Base-by-base conservation (phyloP, 2,113 vertebrate genomes). In the Pteropus alecto region DNA sequence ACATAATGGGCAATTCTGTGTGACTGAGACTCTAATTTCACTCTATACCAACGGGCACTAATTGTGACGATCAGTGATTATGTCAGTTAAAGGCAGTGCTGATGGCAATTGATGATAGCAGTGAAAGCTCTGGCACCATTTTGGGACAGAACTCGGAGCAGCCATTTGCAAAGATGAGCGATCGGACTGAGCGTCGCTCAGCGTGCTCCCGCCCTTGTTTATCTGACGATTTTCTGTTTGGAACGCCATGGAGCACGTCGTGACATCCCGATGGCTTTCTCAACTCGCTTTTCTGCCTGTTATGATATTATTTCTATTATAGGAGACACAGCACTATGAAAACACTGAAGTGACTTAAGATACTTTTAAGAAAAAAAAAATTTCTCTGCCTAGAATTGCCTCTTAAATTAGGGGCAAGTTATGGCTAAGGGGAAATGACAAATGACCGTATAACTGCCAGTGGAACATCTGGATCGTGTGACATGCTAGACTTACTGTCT, bases 1-100 rank as follows among this genome's bases (percentile, higher is more conserved):
- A 98, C 98, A 92, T 98, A 98, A 98, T 97, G 98, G 98, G 97
- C 98, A 98, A 98, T 98, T 98, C 98, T 97, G 94, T 97, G 97
- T 97, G 98, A 98, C 98, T 98, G 98, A 98, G 96, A 98, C 97
- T 98, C 97, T 98, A 98, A 98, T 98, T 98, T 98, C 97, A 96
- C 97, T 98, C 98, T 97, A 97, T 98, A 97, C 97, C 98, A 98
- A 98, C 98, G 98, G 97, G 94, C 98, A 98, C 95, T 98, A 98
- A 98, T 98, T 98, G 97, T 98, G 97, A 98, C 97, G 98, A 97
- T 98, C 97, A 98, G 97, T 98, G 98, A 98, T 98, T 98, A 98
- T 98, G 98, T 98, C 98, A 98, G 96, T 97, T 98, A 98, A 98
- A 98, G 98, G 97, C 98, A 98, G 96, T 96, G 97, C 98, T 98